phyloP scores from a whole-genome alignment of 1,140 invertebrate species.

The Phenacoccus solenopsis region DNA sequence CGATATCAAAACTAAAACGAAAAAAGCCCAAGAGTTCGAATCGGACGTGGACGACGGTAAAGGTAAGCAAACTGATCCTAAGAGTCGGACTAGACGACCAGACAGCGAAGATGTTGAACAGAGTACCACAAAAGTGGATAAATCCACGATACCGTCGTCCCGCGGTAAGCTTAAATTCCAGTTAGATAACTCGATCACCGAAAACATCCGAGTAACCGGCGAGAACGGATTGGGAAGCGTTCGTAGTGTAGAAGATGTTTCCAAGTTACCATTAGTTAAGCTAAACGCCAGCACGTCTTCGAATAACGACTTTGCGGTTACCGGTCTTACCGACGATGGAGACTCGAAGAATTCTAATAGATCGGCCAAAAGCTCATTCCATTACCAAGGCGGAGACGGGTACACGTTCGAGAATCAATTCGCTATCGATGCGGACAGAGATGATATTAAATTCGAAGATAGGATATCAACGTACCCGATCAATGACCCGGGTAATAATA shows the following conservation, averaged over 20 bases:
- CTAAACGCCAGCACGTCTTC: background rate
- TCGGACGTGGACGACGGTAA: background rate
- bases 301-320: background rate
- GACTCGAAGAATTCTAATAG: background rate
- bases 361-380: background rate
- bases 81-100: too few relatives aligned
- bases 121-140: background rate
- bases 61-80: background rate
- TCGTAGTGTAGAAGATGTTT: background rate
- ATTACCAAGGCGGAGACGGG: background rate
- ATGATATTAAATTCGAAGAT: background rate
- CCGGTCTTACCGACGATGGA: too few relatives aligned
- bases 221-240: background rate
- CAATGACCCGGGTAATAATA: background rate
- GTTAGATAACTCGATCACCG: background rate
- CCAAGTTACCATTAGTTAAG: background rate
- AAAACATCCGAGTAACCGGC: background rate
- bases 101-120: background rate
- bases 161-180: background rate
- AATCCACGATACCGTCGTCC: background rate
- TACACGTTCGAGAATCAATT: conserved; percentile 5
- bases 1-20: background rate
- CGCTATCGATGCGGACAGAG: background rate
- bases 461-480: background rate
- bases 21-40: background rate